Base-by-base conservation (phyloP, 2,888 invertebrate genomes). In the Phyto melanocephala region DNA sequence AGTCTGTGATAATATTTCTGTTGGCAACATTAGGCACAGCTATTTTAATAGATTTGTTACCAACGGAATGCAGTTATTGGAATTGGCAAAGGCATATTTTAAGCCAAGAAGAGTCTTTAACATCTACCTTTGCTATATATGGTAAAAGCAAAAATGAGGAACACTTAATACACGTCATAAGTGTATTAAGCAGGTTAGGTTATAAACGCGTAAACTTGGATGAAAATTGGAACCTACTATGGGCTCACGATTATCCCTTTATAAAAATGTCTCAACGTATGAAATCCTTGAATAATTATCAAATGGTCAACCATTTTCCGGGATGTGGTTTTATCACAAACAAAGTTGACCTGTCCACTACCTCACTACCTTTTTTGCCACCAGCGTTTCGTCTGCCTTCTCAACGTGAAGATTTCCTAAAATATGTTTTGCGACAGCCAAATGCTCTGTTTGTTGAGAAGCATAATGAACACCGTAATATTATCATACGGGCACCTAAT, bases 161-260 rank as follows among this genome's bases (percentile, higher is more conserved):
- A 35, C 92, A 92, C 37, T 89, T 89, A 75, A 93, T 93, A 52
- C 98, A 99, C 90, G 96, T 99, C 0, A 94, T 95, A 87, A 92
- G 93, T 37, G 95, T 97, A 1, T 92, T 99, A 81, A 92, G 95
- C 8, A 92, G 95, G 83, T 90, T 96, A 13, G 98, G 97, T 0
- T 98, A 95, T 87, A 91, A 93, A 74, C 92, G 94, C 84, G 93
- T 92, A 0, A 90, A 91, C 0, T 92, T 93, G 37, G 87, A 92
- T 8, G 92, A 95, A 1, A 91, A 92, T 1, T 99, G 98, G 98
- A 94, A 95, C 88, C 92, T 99, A 0, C 91, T 99, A 10, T 99
- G 99, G 99, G 95, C 98, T 0, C 97, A 98, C 90, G 97, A 97
- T 87, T 98, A 97, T 89, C 98, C 98, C 0, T 98, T 98, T 87